These are phyloP conservation scores for Pterocles orientalis DNA, from an alignment of 2,113 vertebrate genomes.

Conservation along the genomic window DNA sequence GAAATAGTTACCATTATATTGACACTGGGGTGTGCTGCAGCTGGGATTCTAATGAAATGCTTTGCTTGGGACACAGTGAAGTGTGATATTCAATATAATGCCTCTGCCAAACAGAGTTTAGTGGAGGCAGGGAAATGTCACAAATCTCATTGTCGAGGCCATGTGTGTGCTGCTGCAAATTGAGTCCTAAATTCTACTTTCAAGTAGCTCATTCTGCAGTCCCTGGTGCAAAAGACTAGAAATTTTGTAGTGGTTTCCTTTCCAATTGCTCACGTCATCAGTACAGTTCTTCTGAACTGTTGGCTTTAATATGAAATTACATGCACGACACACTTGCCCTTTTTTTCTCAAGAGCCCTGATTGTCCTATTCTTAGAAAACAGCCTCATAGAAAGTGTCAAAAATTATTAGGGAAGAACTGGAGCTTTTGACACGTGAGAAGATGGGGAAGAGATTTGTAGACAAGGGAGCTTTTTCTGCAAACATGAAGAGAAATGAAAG, in stretches of 20 bases:
- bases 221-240: not conserved
- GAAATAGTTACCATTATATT: not conserved
- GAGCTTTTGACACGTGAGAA: not conserved
- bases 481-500: not conserved
- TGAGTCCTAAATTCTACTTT: not conserved
- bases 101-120: not conserved
- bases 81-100: not conserved
- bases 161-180: not conserved
- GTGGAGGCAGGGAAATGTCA: not conserved
- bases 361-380: not conserved
- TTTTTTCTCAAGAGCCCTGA: not conserved
- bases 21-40: not conserved
- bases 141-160: not conserved
- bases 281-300: not conserved
- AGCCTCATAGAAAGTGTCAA: not conserved
- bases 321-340: not conserved
- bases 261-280: not conserved
- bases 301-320: not conserved
- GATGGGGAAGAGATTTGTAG: not conserved
- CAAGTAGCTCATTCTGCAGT: not conserved
- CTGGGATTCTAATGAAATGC: not conserved
- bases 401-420: not conserved
- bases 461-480: not conserved
- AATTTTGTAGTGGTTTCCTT: not conserved
- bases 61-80: not conserved